phyloP scores from a whole-genome alignment of 2,888 invertebrate species.

The Atrina japonica region DNA sequence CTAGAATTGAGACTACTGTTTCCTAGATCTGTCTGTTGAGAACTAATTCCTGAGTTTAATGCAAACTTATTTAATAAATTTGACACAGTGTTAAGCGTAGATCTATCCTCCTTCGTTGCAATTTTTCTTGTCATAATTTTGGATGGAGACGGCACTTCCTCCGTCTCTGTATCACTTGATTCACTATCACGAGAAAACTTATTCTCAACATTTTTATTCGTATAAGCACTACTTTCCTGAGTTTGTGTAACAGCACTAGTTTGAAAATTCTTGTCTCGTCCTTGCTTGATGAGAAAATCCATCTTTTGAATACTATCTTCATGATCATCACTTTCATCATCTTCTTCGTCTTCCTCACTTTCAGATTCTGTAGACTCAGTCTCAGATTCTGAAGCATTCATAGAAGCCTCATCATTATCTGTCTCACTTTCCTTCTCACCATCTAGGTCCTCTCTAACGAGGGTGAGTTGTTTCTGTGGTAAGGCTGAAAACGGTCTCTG shows the following conservation, averaged over 20 bases:
- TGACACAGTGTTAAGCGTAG: conserved; percentile 36
- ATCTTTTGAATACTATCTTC: conserved; percentile 2
- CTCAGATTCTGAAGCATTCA: conserved; percentile 35
- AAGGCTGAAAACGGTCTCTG: too few species aligned
- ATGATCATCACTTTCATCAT: conserved; percentile 34
- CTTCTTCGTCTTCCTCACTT: conserved; percentile 38
- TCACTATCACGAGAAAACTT: too few species aligned
- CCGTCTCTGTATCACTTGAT: conserved; percentile 32
- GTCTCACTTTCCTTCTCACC: conserved; percentile 42
- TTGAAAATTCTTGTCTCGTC: too few species aligned
- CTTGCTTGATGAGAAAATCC: too few species aligned
- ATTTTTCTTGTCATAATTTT: conserved; percentile 61
- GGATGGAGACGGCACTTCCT: conserved; percentile 51
- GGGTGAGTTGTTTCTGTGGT: too few species aligned
- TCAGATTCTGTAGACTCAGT: conserved; percentile 36
- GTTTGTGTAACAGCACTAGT: neutral
- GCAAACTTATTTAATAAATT: conserved; percentile 31
- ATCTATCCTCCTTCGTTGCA: conserved; percentile 49
- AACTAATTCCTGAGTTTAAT: conserved; percentile 16
- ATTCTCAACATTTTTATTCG: too few species aligned
- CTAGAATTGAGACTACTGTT: conserved; percentile 48
- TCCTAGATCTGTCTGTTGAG: conserved; percentile 14
- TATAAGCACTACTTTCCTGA: neutral
- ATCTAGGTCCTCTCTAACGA: conserved; percentile 38
- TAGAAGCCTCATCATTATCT: conserved; percentile 41